A percentile compares a stretch with the other conserved stretches of the same genome.
Conservation (phyloP, 2,888 invertebrate genomes). For the Danaus chrysippus region DNA sequence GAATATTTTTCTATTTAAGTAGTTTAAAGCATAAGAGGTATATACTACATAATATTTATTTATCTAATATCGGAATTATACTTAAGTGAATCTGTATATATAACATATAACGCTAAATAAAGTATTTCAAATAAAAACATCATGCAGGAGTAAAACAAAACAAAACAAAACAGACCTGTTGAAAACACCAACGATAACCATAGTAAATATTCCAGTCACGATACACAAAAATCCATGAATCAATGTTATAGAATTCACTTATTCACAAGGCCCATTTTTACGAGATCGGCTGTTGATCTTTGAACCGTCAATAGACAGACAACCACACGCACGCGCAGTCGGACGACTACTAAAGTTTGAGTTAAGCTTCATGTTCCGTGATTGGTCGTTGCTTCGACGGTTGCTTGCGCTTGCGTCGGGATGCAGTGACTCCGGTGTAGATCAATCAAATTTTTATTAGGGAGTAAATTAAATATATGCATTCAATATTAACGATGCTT, state of each 20-base stretch:
- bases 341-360: slow-evolving; percentile 50
- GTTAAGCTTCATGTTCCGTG: slow-evolving; percentile 45
- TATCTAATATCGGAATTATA: not conserved
- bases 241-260: slow-evolving; percentile 52
- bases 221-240: slow-evolving; percentile 51
- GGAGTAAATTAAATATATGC: not conserved
- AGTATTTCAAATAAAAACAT: slow-evolving; percentile 2
- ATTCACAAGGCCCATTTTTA: slow-evolving; percentile 62
- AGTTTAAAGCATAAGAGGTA: not conserved
- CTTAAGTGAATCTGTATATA: not conserved
- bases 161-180: slow-evolving; percentile 62
- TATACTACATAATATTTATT: not conserved
- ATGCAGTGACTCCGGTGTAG: slow-evolving; percentile 14
- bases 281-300: not conserved
- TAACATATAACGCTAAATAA: slow-evolving; percentile 9
- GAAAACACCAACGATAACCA: slow-evolving; percentile 77
- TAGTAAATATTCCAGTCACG: slow-evolving; percentile 67
- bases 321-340: slow-evolving; percentile 43
- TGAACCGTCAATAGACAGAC: slow-evolving; percentile 36
- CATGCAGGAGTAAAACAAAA: slow-evolving; percentile 13
- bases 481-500: too few species aligned
- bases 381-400: slow-evolving; percentile 34
- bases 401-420: slow-evolving; percentile 34
- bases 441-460: not conserved
- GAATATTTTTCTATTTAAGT: slow-evolving; percentile 23